Conservation (phyloP, 2,113 vertebrate genomes). For the Periophthalmus modestus region DNA sequence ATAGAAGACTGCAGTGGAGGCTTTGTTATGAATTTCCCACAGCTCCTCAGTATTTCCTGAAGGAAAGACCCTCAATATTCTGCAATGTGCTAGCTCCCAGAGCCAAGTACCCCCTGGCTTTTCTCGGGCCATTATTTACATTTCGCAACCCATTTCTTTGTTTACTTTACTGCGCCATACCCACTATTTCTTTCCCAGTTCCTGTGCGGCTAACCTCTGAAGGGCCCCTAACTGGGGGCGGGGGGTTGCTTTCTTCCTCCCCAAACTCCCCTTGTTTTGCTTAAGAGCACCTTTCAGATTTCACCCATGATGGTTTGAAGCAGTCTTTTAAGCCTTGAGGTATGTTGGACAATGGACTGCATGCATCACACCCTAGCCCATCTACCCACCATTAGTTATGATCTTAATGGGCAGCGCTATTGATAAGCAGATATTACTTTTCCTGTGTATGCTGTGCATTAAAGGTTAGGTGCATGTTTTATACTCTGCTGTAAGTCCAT, state of each 20-base stretch:
- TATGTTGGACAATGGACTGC: conserved; percentile 75
- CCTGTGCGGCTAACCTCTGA: conserved; percentile 16
- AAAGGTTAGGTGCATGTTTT: background rate
- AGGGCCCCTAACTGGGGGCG: conserved; percentile 70
- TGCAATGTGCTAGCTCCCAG: conserved; percentile 13
- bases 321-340: conserved; percentile 94
- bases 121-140: conserved; percentile 9
- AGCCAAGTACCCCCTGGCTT: background rate
- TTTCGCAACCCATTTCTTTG: conserved; percentile 7
- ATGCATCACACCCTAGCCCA: conserved; percentile 42
- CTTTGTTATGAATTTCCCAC: conserved; percentile 31
- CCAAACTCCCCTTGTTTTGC: conserved; percentile 79
- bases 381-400: conserved; percentile 19
- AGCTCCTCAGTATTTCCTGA: background rate
- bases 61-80: conserved; percentile 29
- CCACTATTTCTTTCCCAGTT: conserved; percentile 5
- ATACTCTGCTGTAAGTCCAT: conserved; percentile 11
- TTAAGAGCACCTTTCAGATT: conserved; percentile 94
- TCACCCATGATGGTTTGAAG: conserved; percentile 92
- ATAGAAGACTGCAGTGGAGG: conserved; percentile 6
- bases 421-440: conserved; percentile 23
- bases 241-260: conserved; percentile 71
- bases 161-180: conserved; percentile 9
- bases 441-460: conserved; percentile 8
- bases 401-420: conserved; percentile 42